Base-by-base conservation (phyloP, 2,888 invertebrate genomes). In the Augiades crinisus region DNA sequence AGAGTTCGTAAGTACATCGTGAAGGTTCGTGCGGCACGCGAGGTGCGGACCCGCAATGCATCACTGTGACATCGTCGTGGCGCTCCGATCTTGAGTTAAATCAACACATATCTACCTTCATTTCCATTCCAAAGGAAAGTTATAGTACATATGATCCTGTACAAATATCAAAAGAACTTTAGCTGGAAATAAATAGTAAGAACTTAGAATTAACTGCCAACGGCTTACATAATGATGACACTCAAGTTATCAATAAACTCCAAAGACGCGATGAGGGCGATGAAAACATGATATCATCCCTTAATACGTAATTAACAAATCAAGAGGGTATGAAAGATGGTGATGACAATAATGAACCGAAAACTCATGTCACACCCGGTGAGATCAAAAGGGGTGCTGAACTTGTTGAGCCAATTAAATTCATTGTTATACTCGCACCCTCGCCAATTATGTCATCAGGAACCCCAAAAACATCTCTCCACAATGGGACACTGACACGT, bases 331-430 rank as follows among this genome's bases (percentile, higher is more conserved):
- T 53, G 54, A 47, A 46, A 54, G 47, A 34, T 49, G 55, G 56
- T 51, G 46, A 62, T 57, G 58, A 57, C 65, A 58, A 69, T 67
- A 62, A 62, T 68, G 66, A 68, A 70, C 67, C 63, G 63, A 59
- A 62, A 67, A 56, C 63, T 63, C 67, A 57, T 64, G 64, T 67
- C 72, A 69, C 71, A 69, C 69, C 72, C 68, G 69, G 67, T 61
- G 61, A 54, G 60, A 62, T 67, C 69, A 66, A 70, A 72, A 72
- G 72, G 74, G 81, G 78, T 66, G 73, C 66, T 62, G 74, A 73
- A 78, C 81, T 82, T 81, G 80, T 85, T 80, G 82, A 82, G 78
- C 72, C 78, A 79, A 85, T 85, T 83, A 81, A 81, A 75, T 70
- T 74, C 70, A 70, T 70, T 71, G 75, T 75, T 73, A 78, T 78